phyloP scores from a whole-genome alignment of 2,888 invertebrate genomes.

The Zootermopsis nevadensis region DNA sequence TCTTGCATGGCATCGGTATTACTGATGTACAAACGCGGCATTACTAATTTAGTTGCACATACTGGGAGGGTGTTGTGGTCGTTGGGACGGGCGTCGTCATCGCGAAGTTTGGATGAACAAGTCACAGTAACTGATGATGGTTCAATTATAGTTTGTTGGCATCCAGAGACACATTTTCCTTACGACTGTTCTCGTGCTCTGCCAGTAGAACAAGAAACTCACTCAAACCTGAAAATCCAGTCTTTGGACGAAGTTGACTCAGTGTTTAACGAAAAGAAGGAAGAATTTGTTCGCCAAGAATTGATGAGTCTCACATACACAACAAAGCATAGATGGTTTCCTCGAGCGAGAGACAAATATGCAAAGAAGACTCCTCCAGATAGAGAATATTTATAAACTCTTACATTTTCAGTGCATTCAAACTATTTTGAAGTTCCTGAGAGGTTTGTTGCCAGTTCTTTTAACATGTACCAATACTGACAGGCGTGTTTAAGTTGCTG shows the following conservation, averaged over 20 bases:
- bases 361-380: constrained; percentile 78
- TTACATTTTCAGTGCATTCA: not conserved
- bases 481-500: too few species aligned
- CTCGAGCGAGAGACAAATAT: constrained; percentile 76
- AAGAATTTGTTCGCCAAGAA: constrained; percentile 77
- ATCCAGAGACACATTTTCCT: constrained; percentile 82
- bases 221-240: constrained; percentile 72
- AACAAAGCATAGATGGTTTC: constrained; percentile 86
- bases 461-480: too few species aligned
- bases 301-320: constrained; percentile 81
- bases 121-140: constrained; percentile 73
- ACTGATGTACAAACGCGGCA: not conserved
- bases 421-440: not conserved
- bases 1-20: not conserved
- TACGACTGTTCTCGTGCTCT: constrained; percentile 84
- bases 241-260: constrained; percentile 68
- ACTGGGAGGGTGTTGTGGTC: not conserved
- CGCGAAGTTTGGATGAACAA: not conserved
- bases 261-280: constrained; percentile 75
- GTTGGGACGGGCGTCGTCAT: not conserved
- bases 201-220: constrained; percentile 63
- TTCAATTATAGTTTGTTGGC: constrained; percentile 86
- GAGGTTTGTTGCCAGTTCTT: too few species aligned
- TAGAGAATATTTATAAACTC: constrained; percentile 76
- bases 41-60: too few species aligned